Base-by-base conservation (phyloP, 2,888 invertebrate species). In the Tetragnatha montana region DNA sequence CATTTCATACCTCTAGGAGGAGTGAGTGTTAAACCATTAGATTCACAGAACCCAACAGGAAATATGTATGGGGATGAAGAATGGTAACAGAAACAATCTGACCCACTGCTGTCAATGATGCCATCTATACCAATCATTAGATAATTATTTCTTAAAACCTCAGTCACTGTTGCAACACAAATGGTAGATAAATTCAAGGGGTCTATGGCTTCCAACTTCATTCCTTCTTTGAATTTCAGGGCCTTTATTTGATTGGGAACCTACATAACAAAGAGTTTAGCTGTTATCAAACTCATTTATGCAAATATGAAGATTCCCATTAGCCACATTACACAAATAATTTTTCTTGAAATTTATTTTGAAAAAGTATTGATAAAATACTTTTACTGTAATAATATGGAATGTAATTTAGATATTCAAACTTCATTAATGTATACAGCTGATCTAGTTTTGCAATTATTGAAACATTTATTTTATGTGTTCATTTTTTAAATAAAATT, bases 11-110 rank as follows among this genome's bases (percentile, higher is more conserved):
- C 92, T 89, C 88, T 82, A 0, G 99, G 98, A 3, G 98, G 98
- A 7, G 97, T 97, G 69, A 99, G 94, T 0, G 96, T 94, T 91
- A 99, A 96, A 82, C 95, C 96, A 93, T 98, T 96, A 21, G 96
- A 95, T 90, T 96, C 95, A 93, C 98, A 98, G 93, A 98, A 99
- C 2, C 99, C 99, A 12, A 97, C 96, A 6, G 92, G 92, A 68
- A 93, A 94, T 94, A 81, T 94, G 94, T 19, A 93, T 93, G 82
- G 99, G 98, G 93, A 99, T 98, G 93, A 99, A 97, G 97, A 96
- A 93, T 99, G 98, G 93, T 99, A 98, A 93, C 99, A 99, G 93
- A 99, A 98, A 97, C 98, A 98, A 93, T 98, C 98, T 0, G 96
- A 96, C n/a, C 96, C 96, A 87, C 96, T 92, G 92, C 93, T 93